phyloP scores from a whole-genome alignment of 2,888 invertebrate genomes.

The Drosophila robusta region DNA sequence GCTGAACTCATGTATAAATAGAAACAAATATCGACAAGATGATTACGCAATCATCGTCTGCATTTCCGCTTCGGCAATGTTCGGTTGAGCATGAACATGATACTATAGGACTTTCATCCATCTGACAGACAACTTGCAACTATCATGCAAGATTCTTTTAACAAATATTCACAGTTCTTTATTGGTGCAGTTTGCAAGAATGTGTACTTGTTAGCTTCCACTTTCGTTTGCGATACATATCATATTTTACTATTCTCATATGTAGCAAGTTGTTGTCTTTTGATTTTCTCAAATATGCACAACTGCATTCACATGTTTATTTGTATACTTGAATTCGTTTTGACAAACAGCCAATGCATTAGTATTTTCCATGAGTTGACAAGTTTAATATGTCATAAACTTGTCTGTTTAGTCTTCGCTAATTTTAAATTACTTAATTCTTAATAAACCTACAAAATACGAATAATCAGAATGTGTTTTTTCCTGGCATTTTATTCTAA shows the following conservation, averaged over 20 bases:
- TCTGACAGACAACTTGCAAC: conserved; percentile 3
- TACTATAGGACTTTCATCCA: background rate
- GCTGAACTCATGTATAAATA: background rate
- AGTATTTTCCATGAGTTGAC: background rate
- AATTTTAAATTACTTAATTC: no score
- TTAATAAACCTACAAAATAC: no score
- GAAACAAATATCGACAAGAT: background rate
- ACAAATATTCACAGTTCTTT: background rate
- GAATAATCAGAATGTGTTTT: no score
- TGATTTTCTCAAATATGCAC: background rate
- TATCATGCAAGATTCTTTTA: background rate
- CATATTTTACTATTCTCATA: conserved; percentile 10
- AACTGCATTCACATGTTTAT: background rate
- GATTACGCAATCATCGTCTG: background rate
- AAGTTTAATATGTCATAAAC: no score
- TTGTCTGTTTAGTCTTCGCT: no score
- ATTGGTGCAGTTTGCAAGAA: background rate
- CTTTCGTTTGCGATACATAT: background rate
- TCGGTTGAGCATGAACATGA: background rate
- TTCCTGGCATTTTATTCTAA: no score
- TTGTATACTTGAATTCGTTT: background rate
- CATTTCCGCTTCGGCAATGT: background rate
- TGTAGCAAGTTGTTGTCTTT: conserved; percentile 2
- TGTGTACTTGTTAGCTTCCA: background rate
- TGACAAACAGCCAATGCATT: background rate